Conservation (phyloP, 1,140 invertebrate species). For the Glossosoma conforme region DNA sequence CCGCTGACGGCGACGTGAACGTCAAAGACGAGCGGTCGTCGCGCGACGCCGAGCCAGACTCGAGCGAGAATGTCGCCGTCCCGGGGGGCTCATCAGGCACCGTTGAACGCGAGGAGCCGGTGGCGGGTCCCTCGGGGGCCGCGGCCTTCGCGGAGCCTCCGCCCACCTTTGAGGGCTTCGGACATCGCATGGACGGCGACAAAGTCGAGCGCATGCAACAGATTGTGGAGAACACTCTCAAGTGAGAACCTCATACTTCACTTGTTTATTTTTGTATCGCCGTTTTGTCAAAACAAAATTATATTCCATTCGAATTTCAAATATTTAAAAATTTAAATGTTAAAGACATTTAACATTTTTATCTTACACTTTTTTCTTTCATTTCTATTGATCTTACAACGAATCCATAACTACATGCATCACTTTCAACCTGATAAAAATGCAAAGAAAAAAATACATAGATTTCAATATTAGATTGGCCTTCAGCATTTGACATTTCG, state of each 20-base stretch:
- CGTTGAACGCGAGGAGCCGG: not conserved
- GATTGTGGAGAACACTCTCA: constrained; percentile 48
- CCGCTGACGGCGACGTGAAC: constrained; percentile 44
- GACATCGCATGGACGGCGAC: constrained; percentile 43
- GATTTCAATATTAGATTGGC: no score
- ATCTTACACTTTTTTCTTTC: no score
- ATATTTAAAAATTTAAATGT: no score
- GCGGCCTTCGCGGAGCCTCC: constrained; percentile 34
- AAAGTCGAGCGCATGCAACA: constrained; percentile 48
- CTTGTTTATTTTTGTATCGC: not conserved
- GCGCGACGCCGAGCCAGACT: not conserved
- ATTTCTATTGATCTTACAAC: no score
- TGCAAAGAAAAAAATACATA: no score
- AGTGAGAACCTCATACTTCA: constrained; percentile 32
- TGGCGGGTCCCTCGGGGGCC: constrained; percentile 34
- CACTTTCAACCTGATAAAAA: no score
- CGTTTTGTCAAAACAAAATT: no score
- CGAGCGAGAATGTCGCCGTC: not conserved
- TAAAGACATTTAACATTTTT: no score
- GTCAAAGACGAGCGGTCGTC: constrained; percentile 40
- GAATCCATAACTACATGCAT: no score
- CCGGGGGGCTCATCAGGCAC: not conserved
- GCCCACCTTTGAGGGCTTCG: constrained; percentile 31
- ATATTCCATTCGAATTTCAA: no score
- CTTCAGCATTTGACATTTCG: no score